Evolutionary conservation across 2,888 invertebrate genomes (phyloP).

Genomic region (Schrankia costaestrigalis): DNA sequence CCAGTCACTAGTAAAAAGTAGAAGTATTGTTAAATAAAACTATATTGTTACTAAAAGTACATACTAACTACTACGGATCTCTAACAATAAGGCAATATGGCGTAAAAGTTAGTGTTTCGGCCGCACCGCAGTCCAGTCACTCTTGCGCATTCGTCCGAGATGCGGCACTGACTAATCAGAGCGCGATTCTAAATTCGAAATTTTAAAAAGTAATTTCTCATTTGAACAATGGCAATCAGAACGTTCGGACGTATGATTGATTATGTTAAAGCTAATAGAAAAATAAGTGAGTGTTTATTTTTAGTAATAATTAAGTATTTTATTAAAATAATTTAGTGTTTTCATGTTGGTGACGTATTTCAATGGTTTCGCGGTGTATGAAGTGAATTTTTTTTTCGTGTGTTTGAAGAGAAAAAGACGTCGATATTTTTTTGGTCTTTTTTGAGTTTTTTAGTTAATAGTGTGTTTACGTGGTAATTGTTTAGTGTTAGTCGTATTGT

Average conservation of each 20-base stretch:
- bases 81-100: slow-evolving; percentile 35
- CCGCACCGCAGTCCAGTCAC: slow-evolving; percentile 49
- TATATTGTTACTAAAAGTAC: too few relatives aligned
- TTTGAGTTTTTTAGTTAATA: slow-evolving; percentile 19
- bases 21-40: too few relatives aligned
- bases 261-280: slow-evolving; percentile 42
- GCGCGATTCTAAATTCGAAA: slow-evolving; percentile 28
- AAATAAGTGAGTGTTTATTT: slow-evolving; percentile 50
- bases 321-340: slow-evolving; percentile 2
- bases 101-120: slow-evolving; percentile 35
- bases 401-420: too few relatives aligned
- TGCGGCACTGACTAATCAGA: slow-evolving; percentile 35
- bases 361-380: too few relatives aligned
- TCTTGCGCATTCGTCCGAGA: slow-evolving; percentile 50
- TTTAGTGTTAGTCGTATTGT: too few relatives aligned
- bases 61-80: too few relatives aligned
- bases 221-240: slow-evolving; percentile 44
- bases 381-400: too few relatives aligned
- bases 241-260: slow-evolving; percentile 46
- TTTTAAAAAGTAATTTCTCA: slow-evolving; percentile 15
- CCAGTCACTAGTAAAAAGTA: too few relatives aligned
- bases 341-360: slow-evolving; percentile 13
- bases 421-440: too few relatives aligned
- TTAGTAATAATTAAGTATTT: slow-evolving; percentile 4
- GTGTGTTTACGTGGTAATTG: too few relatives aligned